Conservation (phyloP, 2,113 vertebrate genomes). For the Cyrtonyx montezumae region DNA sequence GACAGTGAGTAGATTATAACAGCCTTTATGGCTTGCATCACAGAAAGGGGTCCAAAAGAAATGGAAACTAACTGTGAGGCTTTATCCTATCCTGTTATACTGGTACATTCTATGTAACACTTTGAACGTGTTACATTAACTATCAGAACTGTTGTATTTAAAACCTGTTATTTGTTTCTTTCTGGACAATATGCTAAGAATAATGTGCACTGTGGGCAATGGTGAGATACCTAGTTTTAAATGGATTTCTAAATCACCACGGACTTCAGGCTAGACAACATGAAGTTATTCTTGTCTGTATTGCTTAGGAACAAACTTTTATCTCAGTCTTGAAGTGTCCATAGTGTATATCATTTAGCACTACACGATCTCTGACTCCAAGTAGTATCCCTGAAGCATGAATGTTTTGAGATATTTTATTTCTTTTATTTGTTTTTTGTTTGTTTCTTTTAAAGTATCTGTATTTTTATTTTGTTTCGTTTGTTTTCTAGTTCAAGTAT, state of each 20-base stretch:
- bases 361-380: background rate
- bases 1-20: constrained; percentile 53
- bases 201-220: background rate
- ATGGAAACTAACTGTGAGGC: background rate
- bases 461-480: background rate
- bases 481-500: background rate
- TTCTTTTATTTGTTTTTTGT: background rate
- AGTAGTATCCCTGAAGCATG: background rate
- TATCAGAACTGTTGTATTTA: background rate
- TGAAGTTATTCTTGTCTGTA: rapidly evolving
- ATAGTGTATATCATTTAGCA: background rate
- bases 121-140: background rate
- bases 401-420: background rate
- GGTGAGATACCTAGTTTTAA: background rate
- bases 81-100: background rate
- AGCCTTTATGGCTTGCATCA: constrained; percentile 19
- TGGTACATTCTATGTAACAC: background rate
- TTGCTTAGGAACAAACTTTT: background rate
- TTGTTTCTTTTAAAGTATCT: background rate
- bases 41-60: constrained; percentile 29
- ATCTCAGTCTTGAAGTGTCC: background rate
- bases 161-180: background rate
- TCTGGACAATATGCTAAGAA: background rate
- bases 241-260: background rate
- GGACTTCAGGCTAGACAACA: background rate